These are phyloP conservation scores for Ormyrus pomaceus DNA, from an alignment of 2,888 invertebrate species.

Conservation along the genomic window DNA sequence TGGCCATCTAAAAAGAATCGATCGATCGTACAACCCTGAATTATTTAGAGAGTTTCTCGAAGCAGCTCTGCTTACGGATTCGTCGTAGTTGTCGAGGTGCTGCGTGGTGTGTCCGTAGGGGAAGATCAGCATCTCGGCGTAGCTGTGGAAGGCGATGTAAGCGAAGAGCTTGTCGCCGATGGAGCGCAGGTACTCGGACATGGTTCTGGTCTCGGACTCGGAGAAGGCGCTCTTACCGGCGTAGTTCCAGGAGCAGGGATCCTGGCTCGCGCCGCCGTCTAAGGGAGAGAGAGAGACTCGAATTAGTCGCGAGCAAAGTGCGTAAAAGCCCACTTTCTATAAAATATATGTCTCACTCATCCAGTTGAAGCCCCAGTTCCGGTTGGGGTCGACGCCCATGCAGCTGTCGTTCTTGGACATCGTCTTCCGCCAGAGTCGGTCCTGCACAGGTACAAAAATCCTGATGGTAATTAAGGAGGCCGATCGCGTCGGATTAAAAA, in stretches of 20 bases:
- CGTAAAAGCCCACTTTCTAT: too few species aligned
- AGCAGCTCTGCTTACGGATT: conserved; percentile 76
- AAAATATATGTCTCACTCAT: conserved; percentile 73
- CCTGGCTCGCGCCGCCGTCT: not conserved
- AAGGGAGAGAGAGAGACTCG: not conserved
- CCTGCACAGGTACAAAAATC: conserved; percentile 68
- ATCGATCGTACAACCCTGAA: not conserved
- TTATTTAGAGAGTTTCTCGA: not conserved
- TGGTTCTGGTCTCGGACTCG: conserved; percentile 80
- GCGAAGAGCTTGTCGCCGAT: conserved; percentile 77
- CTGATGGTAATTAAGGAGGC: not conserved
- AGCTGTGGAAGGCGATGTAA: conserved; percentile 86
- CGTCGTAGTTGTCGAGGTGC: conserved; percentile 79
- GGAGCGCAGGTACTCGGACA: conserved; percentile 78
- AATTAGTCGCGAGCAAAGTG: too few species aligned
- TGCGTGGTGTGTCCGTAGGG: conserved; percentile 83
- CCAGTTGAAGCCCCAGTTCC: conserved; percentile 86
- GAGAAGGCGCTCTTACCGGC: conserved; percentile 84
- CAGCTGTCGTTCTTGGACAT: conserved; percentile 75
- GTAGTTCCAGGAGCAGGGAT: conserved; percentile 81
- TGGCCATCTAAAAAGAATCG: conserved; percentile 69
- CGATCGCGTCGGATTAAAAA: not conserved
- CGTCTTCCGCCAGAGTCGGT: conserved; percentile 85
- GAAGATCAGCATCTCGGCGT: conserved; percentile 82
- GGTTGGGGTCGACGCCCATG: conserved; percentile 85